Base-by-base conservation (phyloP, 2,888 invertebrate species). In the Zootermopsis nevadensis region DNA sequence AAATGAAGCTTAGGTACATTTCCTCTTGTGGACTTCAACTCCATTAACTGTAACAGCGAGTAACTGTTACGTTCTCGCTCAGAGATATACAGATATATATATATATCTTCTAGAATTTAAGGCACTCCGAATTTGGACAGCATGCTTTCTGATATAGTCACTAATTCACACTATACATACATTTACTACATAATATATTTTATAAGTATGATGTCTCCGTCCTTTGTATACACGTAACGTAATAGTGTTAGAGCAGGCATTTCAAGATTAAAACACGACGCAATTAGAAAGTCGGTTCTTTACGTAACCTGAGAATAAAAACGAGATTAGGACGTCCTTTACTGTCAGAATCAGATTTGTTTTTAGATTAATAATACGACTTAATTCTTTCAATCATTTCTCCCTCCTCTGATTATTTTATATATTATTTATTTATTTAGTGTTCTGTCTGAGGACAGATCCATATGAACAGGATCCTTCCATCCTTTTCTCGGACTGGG, bases 91-190 rank as follows among this genome's bases (percentile, higher is more conserved):
- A 74, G 22, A 74, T 74, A 74, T 12, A 74, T 74, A n/a, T 74
- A 74, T 74, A 74, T 74, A n/a, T 76, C 10, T 74, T 55, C 30
- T 60, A 74, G 74, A 55, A 38, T 72, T 48, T 82, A 82, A 82
- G 82, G 82, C 82, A 82, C 82, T 82, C 82, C 82, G 53, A 76
- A 33, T 72, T 76, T 82, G 82, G 82, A 82, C 82, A 76, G 53
- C 76, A 74, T 74, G 74, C 79, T 60, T 60, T 76, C 82, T 74
- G 74, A 74, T 74, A 74, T 74, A 69, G 33, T 69, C 66, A 66
- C n/a, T 69, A 31, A 38, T 80, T 66, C 35, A 55, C 31, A 30
- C 35, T 60, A 55, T 38, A 80, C 66, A 66, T 27, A 33, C 30
- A 66, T 8, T 33, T 60, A 35, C 22, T 35, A 35, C 27, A 67